Evolutionary conservation across 53 echinoderm and acorn worm genomes (phyloP), one percentile per base, ranked within the genome.

Genomic region (Echinometra lucunter): DNA sequence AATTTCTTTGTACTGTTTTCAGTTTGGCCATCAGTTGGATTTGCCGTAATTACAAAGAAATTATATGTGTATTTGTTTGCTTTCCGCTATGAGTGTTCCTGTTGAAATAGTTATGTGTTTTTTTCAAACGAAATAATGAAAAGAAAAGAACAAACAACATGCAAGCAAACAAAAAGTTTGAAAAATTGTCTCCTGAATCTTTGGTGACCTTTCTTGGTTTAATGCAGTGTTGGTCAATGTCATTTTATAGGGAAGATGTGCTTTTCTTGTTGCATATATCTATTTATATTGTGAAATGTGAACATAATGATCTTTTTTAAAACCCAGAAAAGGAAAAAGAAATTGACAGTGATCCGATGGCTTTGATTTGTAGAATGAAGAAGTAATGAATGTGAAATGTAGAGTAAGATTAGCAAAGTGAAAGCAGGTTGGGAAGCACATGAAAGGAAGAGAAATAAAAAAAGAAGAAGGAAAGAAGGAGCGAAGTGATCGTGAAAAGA

Each of bases 151-250:
- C 9, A 34, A 10, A 34, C 1, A 70, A 8, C 3, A 70, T 2
- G 10, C 12, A 35, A 72, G 10, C 34, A 72, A 72, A 34, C 15
- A 72, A 72, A 35, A 72, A 35, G 0, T 30, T 34, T 15, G 19
- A 19, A 18, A 78, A 78, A 17, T 78, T 78, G 78, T 78, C 78
- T 78, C 21, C 78, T 75, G 69, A 69, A 69, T 42, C 23, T 78
- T 6, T 38, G 23, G 78, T 78, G 40, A 6, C 23, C 19, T 21
- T 4, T 13, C 13, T 1, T 53, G 53, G 0, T 38, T 38, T 42
- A 19, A 19, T 78, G 78, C 78, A 19, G 78, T 78, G 78, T 18
- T 5, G 42, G 78, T 40, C 42, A 40, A 78, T 78, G 78, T 78
- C 1, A 21, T 35, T 78, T n/a, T n/a, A n/a, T 42, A 17, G 12